Percentiles rank a stretch among this genome's conserved stretches.
phyloP scores from a whole-genome alignment of 2,888 invertebrate species.

The Syrista parreyssii region DNA sequence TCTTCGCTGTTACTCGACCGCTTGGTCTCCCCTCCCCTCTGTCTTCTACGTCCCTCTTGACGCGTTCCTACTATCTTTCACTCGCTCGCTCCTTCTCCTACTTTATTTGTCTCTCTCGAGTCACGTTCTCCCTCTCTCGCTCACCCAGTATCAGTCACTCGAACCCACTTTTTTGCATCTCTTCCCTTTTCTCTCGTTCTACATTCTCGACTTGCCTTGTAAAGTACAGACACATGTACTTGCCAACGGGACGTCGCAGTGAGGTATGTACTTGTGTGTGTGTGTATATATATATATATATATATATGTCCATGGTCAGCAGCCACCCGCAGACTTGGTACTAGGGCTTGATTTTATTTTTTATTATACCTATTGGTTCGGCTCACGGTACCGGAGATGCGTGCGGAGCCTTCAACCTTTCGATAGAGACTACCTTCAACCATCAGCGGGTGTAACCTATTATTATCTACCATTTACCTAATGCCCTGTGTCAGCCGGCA shows the following conservation, averaged over 20 bases:
- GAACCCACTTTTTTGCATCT: constrained; percentile 2
- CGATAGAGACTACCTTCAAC: constrained; percentile 57
- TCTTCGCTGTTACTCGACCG: constrained; percentile 61
- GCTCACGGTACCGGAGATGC: constrained; percentile 25
- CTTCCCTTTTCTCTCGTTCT: not conserved
- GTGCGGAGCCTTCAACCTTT: constrained; percentile 36
- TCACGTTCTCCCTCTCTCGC: constrained; percentile 20
- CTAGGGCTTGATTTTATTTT: not conserved
- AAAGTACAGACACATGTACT: not conserved
- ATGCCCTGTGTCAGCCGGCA: constrained; percentile 59
- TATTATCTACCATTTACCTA: constrained; percentile 66
- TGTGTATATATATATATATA: too few species aligned
- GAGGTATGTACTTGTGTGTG: not conserved
- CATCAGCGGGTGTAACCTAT: constrained; percentile 65
- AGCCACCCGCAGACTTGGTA: not conserved
- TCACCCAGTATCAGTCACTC: constrained; percentile 7
- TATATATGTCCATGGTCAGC: not conserved
- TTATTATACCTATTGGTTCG: not conserved
- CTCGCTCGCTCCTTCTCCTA: constrained; percentile 18
- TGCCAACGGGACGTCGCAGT: not conserved
- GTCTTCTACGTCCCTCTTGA: constrained; percentile 22
- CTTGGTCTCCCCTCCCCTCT: constrained; percentile 21
- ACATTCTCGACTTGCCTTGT: not conserved
- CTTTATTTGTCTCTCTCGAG: not conserved
- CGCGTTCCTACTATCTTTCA: constrained; percentile 20